phyloP scores from a whole-genome alignment of 1,140 invertebrate genomes.

The Gonatopus flavifemur region DNA sequence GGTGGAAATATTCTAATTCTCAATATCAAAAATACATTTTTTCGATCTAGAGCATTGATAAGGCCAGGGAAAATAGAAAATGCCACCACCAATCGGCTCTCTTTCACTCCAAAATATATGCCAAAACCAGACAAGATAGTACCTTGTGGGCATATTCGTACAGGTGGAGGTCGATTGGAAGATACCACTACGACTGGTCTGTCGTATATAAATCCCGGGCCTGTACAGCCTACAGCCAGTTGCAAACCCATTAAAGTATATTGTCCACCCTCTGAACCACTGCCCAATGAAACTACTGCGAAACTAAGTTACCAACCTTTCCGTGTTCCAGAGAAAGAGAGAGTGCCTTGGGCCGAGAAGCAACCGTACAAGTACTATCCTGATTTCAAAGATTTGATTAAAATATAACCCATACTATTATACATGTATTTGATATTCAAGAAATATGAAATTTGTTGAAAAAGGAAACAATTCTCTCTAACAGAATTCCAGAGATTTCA shows the following conservation, averaged over 20 bases:
- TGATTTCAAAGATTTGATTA: not conserved
- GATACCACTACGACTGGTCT: conserved; percentile 35
- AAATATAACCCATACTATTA: no score
- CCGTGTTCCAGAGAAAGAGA: conserved; percentile 30
- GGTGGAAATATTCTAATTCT: not conserved
- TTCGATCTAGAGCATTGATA: conserved; percentile 21
- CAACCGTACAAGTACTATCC: conserved; percentile 38
- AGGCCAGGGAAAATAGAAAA: conserved; percentile 67
- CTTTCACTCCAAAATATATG: conserved; percentile 66
- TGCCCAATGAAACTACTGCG: conserved; percentile 53
- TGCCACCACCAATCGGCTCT: conserved; percentile 68
- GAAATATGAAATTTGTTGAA: not conserved
- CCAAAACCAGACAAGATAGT: conserved; percentile 47
- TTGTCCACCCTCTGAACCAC: conserved; percentile 54
- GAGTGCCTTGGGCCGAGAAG: conserved; percentile 44
- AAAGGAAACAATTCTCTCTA: not conserved
- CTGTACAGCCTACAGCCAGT: conserved; percentile 39
- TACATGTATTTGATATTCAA: no score
- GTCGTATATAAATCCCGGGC: conserved; percentile 41
- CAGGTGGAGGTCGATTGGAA: conserved; percentile 46
- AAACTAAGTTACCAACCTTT: conserved; percentile 47
- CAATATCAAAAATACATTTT: conserved; percentile 5
- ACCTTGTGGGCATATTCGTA: conserved; percentile 52
- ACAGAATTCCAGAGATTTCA: conserved; percentile 23
- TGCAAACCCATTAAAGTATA: conserved; percentile 61